A percentile compares a stretch with the other conserved stretches of the same genome.
phyloP scores from a whole-genome alignment of 2,113 vertebrate species.

The Rousettus leschenaultii region DNA sequence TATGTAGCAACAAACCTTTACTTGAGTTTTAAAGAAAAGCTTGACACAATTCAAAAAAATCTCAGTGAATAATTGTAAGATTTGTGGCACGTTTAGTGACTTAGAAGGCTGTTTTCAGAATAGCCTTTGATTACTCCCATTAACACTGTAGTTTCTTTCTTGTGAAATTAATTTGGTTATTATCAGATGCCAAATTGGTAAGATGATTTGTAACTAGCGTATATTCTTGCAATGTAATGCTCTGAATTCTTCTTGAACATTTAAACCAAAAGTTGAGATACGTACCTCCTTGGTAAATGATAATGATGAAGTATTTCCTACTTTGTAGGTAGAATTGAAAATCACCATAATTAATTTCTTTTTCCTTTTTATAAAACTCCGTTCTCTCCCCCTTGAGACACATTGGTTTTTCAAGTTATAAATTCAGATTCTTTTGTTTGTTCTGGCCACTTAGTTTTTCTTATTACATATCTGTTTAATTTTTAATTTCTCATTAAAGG shows the following conservation, averaged over 20 bases:
- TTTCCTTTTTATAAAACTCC: slow-evolving; percentile 19
- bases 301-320: slow-evolving; percentile 47
- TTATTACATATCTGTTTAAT: slow-evolving; percentile 69
- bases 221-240: slow-evolving; percentile 14
- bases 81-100: slow-evolving; percentile 1
- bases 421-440: slow-evolving; percentile 70
- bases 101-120: neutral
- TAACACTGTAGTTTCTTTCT: neutral
- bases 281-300: slow-evolving; percentile 29
- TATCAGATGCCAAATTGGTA: neutral
- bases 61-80: neutral
- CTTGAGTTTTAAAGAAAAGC: neutral
- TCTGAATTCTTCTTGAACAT: slow-evolving; percentile 45
- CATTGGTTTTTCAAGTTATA: slow-evolving; percentile 50
- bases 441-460: slow-evolving; percentile 62
- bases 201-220: slow-evolving; percentile 22
- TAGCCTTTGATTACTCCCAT: neutral
- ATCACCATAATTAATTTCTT: slow-evolving; percentile 52
- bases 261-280: slow-evolving; percentile 60
- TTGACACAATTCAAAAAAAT: neutral
- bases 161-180: slow-evolving; percentile 47
- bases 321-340: slow-evolving; percentile 60
- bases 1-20: neutral
- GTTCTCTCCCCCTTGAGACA: slow-evolving; percentile 33
- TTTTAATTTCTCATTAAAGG: slow-evolving; percentile 77